Base-by-base conservation (phyloP, 2,888 invertebrate genomes). In the Griposia aprilina region DNA sequence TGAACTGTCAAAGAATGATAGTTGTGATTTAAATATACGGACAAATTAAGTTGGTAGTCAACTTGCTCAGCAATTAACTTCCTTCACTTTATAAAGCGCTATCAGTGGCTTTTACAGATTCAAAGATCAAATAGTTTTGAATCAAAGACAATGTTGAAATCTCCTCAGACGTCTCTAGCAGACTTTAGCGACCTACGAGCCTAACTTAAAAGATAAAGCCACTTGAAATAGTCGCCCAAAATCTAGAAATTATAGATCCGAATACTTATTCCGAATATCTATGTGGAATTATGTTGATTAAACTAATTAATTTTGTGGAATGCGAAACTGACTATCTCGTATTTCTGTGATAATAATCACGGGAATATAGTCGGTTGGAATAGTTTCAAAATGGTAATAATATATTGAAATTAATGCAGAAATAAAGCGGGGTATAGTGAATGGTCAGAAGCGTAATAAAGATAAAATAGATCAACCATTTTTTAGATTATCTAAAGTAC, bases 161-260 rank as follows among this genome's bases (percentile, higher is more conserved):
- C 17, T 57, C 36, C 57, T 23, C 52, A 82, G 20, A 60, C 41
- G 45, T 71, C 57, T 66, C 20, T 13, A 41, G 26, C 59, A 60
- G 60, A 66, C 2, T 52, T 70, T 15, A 71, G 50, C 45, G 11
- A 26, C 55, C 15, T 17, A 69, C 10, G 30, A 74, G 13, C 4
- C 41, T 62, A 74, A 83, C 80, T 82, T 83, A 74, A 74, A 55
- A 59, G 66, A 73, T 83, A 36, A 83, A 70, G 26, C 36, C 52
- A 30, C 26, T 66, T 45, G 41, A 69, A 72, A 74, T 52, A 57
- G 50, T 57, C 50, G 11, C n/a, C 7, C n/a, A 74, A 70, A 67
- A 78, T 78, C 20, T 70, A 52, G 30, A 71, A 80, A 72, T 66
- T 36, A 5, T 41, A 66, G 65, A 50, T 17, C 2, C 2, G 10